phyloP scores from a whole-genome alignment of 2,113 vertebrate genomes.

The Pterocles burchelli region DNA sequence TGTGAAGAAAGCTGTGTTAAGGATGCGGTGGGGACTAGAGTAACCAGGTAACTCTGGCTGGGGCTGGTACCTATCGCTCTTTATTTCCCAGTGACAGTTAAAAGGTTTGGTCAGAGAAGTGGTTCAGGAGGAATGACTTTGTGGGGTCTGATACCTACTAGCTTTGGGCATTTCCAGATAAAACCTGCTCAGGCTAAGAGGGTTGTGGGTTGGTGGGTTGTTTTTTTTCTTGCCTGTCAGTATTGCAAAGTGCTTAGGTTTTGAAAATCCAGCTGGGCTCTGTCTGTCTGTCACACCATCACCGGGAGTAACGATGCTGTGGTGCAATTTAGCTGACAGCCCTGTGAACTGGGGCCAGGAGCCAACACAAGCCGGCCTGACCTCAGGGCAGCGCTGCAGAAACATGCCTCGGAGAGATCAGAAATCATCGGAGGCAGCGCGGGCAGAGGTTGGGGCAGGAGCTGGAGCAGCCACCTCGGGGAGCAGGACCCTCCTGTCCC shows the following conservation, averaged over 20 bases:
- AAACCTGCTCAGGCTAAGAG: constrained; percentile 19
- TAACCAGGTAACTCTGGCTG: background rate
- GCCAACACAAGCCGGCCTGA: background rate
- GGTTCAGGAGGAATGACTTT: background rate
- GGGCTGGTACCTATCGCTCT: background rate
- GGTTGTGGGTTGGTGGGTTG: background rate
- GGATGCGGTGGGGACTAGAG: background rate
- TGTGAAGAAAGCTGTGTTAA: background rate
- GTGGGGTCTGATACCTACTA: background rate
- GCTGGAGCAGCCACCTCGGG: background rate
- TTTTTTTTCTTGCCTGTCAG: background rate
- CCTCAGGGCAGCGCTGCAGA: background rate
- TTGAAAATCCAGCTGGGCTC: constrained; percentile 43
- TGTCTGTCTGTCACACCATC: constrained; percentile 28
- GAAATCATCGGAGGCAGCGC: fast-evolving
- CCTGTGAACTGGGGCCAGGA: background rate
- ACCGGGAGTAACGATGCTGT: background rate
- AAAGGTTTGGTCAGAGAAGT: constrained; percentile 24
- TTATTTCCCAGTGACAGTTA: background rate
- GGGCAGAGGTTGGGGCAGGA: background rate
- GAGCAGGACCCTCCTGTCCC: background rate
- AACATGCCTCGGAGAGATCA: background rate
- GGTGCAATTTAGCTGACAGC: constrained; percentile 19
- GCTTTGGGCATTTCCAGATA: constrained; percentile 21
- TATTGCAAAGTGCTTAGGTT: constrained; percentile 36